Percentiles rank a stretch among this genome's conserved stretches.
Conservation (phyloP, 2,888 invertebrate species). For the Norana najaformis region DNA sequence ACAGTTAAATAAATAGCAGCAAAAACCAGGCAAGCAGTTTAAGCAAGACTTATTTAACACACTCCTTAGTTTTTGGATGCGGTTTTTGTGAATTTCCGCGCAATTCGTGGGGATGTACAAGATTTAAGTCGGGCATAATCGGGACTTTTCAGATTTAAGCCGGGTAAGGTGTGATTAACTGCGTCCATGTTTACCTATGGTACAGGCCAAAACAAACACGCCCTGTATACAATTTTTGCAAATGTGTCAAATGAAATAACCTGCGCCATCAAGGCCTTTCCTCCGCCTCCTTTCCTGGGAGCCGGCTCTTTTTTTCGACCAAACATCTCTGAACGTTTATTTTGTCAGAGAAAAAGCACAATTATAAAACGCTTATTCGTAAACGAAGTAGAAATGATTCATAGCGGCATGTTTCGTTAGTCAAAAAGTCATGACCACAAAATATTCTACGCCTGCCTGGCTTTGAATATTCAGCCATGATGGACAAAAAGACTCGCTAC, state of each 20-base stretch:
- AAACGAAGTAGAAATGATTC: not conserved
- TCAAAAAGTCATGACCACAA: not conserved
- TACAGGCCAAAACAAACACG: not conserved
- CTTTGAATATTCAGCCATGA: too few relatives aligned
- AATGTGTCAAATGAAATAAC: conserved; percentile 29
- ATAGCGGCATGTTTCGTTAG: not conserved
- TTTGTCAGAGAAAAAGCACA: not conserved
- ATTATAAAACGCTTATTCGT: not conserved
- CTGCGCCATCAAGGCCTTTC: conserved; percentile 40
- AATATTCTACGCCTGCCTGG: too few relatives aligned
- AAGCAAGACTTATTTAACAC: too few relatives aligned
- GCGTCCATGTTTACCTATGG: not conserved
- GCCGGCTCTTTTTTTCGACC: conserved; percentile 39
- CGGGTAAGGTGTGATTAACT: not conserved
- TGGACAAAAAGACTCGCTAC: too few relatives aligned
- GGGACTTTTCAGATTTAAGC: not conserved
- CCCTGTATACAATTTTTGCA: conserved; percentile 13
- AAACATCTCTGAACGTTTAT: conserved; percentile 37
- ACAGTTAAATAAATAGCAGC: too few relatives aligned
- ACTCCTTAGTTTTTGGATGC: not conserved
- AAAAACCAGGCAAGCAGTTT: too few relatives aligned
- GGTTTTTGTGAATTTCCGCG: not conserved
- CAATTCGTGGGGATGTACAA: not conserved
- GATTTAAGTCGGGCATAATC: not conserved
- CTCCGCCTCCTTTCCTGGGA: conserved; percentile 34